Conservation (phyloP, 2,888 invertebrate genomes). For the Entomobrya multifasciata region DNA sequence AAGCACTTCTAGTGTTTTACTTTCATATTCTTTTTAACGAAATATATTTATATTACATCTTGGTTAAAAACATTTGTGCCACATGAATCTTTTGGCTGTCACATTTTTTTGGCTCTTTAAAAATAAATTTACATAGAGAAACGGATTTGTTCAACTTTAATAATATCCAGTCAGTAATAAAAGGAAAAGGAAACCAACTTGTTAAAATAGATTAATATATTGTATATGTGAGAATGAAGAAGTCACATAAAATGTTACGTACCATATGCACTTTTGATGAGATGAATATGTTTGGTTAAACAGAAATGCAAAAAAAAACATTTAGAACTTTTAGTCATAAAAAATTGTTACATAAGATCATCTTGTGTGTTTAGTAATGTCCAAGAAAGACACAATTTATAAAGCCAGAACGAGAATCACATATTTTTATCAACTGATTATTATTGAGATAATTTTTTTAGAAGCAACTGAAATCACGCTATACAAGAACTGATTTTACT, state of each 20-base stretch:
- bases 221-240: no score
- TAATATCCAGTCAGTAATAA: neutral
- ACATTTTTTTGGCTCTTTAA: constrained; percentile 25
- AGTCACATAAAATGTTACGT: neutral
- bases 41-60: neutral
- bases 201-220: no score
- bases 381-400: no score
- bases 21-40: neutral
- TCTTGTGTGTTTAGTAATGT: no score
- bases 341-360: no score
- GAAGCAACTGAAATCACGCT: no score
- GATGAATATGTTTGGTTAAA: no score
- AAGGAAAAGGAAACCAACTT: neutral
- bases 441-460: neutral
- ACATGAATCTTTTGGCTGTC: constrained; percentile 59
- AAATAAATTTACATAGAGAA: neutral
- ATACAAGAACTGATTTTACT: neutral
- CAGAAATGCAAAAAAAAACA: no score
- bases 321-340: no score
- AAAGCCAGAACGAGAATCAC: no score
- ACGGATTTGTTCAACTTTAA: neutral
- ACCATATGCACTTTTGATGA: neutral
- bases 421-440: no score
- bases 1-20: neutral
- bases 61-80: constrained; percentile 48